phyloP scores from a whole-genome alignment of 2,888 invertebrate genomes.

The Metalampra italica region DNA sequence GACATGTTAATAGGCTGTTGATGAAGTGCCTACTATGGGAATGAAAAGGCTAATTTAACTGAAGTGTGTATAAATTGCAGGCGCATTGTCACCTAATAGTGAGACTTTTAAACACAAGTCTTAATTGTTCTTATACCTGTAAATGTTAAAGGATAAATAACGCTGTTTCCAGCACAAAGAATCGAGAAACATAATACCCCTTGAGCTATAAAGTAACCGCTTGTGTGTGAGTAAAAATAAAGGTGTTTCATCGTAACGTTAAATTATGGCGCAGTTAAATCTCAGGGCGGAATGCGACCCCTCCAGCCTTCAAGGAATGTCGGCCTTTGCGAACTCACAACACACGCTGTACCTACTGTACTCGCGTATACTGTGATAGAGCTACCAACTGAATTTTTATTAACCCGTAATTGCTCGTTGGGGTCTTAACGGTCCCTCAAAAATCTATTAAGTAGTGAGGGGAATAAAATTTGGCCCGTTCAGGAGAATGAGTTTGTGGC shows the following conservation, averaged over 20 bases:
- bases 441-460: too few species aligned
- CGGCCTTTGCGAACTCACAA: slow-evolving; percentile 22
- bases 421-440: neutral
- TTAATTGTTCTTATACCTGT: too few species aligned
- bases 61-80: too few species aligned
- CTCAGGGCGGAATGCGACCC: slow-evolving; percentile 28
- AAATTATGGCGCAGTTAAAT: slow-evolving; percentile 37
- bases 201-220: slow-evolving; percentile 10
- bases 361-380: slow-evolving; percentile 9
- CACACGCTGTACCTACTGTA: slow-evolving; percentile 16
- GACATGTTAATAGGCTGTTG: too few species aligned
- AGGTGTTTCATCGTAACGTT: slow-evolving; percentile 23
- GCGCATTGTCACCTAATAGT: too few species aligned
- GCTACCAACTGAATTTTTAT: slow-evolving; percentile 1
- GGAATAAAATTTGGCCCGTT: too few species aligned
- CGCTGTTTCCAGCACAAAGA: neutral
- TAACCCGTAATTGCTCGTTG: neutral
- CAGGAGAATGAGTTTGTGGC: too few species aligned
- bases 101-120: too few species aligned
- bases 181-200: neutral
- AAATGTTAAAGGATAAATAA: too few species aligned
- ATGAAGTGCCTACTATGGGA: too few species aligned
- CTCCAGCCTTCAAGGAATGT: slow-evolving; percentile 28
- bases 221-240: slow-evolving; percentile 13
- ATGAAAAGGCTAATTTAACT: too few species aligned